Base-by-base conservation (phyloP, 2,797 vertebrate genomes). In the Crypturellus tataupa region DNA sequence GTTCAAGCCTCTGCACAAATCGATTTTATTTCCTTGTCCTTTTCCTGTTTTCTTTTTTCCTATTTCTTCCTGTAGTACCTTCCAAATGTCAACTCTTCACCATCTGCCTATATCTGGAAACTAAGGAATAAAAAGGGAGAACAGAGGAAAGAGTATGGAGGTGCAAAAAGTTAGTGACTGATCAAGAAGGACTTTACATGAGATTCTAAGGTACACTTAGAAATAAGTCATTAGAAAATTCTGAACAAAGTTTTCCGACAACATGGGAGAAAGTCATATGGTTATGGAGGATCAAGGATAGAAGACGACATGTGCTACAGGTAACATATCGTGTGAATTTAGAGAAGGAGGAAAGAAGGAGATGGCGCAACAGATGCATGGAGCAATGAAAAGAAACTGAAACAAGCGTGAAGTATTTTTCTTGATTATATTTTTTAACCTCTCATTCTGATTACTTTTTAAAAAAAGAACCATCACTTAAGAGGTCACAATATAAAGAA, bases 401-500 rank as follows among this genome's bases (percentile, higher is more conserved):
- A 7, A 29, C 31, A 58, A 49, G 4, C 47, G 6, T 75, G 27
- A 80, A 20, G 2, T 40, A 16, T 70, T 72, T 92, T 90, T 33
- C 10, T 12, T 4, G 12, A 69, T 18, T 65, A 27, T 19, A 31
- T 76, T 60, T 79, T 78, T 47, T 39, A 80, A 31, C 3, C 2
- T 53, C 15, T 87, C 20, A 5, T 82, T 91, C 71, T 42, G 31
- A 72, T 6, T 8, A 63, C 27, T 5, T 6, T 20, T 31, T 85
- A 90, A 31, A 8, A 79, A 86, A 81, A 72, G 4, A 19, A 53
- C 9, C 31, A 72, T 39, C 4, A 40, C 19, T 12, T 51, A 12
- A 37, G 44, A 89, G 29, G 10, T 20, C 4, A 9, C 9, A 1
- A 6, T 47, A 3, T 19, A 10, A 69, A 5, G 0, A 6, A 0